Evolutionary conservation across 2,888 invertebrate genomes (phyloP), one percentile per base, ranked within the genome.

Genomic region (Ochlodes sylvanus): DNA sequence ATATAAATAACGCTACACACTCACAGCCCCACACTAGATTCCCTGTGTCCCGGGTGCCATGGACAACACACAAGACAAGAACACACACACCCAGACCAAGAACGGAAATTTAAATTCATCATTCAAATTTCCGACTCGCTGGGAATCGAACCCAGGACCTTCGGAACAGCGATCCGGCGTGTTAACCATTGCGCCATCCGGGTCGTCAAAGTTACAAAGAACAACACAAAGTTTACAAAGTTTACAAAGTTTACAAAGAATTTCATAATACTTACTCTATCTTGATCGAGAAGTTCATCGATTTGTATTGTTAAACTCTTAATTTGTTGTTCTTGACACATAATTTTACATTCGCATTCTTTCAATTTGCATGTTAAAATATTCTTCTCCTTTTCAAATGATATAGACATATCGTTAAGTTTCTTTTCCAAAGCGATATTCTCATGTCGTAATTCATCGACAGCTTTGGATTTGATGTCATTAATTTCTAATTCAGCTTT

Each of bases 251-350:
- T 60, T 61, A 42, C 57, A 57, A 60, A 56, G 10, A 34, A 21
- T 21, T 19, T 34, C 34, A 47, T 38, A 14, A 54, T 52, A 56
- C 52, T 56, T 57, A 68, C 68, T 41, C 38, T 63, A 19, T 84
- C 84, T 71, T 87, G 85, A 63, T 88, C 88, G 56, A 92, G 86
- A 69, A 94, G 78, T 71, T 84, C 84, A 75, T 94, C 94, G 52
- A 95, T 91, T 82, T 95, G 94, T 65, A 80, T 71, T 0, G 94
- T 89, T 68, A 95, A 81, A 76, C 90, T 89, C 81, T 90, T 94
- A 47, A 95, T 94, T 85, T 95, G 94, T 74, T 94, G 90, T 64
- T 93, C 94, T 82, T 94, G 94, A 71, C 94, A 94, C 80, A 94
- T 92, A 19, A 93, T 85, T 78, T 91, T 91, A 70, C 94, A 93